Evolutionary conservation across 2,113 vertebrate species (phyloP).

Genomic region (Hyperoodon ampullatus): DNA sequence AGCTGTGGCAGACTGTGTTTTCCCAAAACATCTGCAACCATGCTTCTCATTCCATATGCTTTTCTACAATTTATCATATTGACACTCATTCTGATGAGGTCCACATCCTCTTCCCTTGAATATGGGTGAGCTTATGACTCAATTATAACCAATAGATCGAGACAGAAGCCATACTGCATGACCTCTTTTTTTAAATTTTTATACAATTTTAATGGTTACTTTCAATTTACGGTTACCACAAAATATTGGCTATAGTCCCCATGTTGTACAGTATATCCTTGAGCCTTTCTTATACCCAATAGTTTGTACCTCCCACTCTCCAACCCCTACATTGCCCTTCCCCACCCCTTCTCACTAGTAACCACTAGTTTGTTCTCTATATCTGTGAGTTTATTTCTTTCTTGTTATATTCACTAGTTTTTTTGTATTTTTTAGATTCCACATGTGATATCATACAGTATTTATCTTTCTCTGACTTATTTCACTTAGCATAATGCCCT

Average conservation of each 20-base stretch:
- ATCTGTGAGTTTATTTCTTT: not conserved
- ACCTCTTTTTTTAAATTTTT: not conserved
- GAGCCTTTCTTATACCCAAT: not conserved
- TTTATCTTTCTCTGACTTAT: not conserved
- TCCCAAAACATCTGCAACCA: not conserved
- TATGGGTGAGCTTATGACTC: not conserved
- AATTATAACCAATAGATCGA: not conserved
- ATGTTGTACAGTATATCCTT: not conserved
- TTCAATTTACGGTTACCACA: not conserved
- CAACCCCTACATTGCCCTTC: not conserved
- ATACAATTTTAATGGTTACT: not conserved
- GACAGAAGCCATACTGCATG: not conserved
- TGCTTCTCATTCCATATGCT: not conserved
- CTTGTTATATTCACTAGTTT: not conserved
- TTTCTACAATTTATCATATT: not conserved
- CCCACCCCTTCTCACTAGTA: not conserved
- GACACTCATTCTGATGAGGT: not conserved
- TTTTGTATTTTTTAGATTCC: not conserved
- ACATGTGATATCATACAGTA: not conserved
- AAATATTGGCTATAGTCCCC: not conserved
- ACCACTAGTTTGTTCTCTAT: not conserved
- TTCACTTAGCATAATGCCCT: not conserved
- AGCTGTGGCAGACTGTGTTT: not conserved
- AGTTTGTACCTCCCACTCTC: not conserved
- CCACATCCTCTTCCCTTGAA: not conserved